Evolutionary conservation across 2,888 invertebrate species (phyloP).

Genomic region (Xestoiulus laeticollis): DNA sequence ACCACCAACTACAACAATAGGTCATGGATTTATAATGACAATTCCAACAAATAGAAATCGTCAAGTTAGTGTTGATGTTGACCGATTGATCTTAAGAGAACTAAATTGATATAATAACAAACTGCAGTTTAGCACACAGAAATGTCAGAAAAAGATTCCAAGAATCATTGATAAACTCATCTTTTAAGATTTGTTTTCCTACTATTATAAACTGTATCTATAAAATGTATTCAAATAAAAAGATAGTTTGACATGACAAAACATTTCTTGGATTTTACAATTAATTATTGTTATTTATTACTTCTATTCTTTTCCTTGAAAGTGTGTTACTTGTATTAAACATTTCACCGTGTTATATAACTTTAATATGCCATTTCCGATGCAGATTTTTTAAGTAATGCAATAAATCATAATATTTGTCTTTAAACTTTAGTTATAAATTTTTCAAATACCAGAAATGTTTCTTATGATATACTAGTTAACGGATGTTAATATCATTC

Average conservation of each 20-base stretch:
- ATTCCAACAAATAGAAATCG: not conserved
- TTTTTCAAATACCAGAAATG: not conserved
- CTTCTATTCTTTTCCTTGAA: too few relatives aligned
- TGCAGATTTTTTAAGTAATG: too few relatives aligned
- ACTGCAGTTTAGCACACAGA: too few relatives aligned
- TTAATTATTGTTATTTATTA: not conserved
- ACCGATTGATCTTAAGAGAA: too few relatives aligned
- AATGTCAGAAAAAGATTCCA: too few relatives aligned
- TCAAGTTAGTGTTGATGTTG: not conserved
- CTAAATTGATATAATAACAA: too few relatives aligned
- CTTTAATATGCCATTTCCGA: too few relatives aligned
- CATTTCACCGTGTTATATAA: too few relatives aligned
- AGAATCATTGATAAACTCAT: not conserved
- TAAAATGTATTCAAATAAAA: not conserved
- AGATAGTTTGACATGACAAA: not conserved
- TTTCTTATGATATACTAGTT: not conserved
- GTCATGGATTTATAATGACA: not conserved
- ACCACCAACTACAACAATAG: not conserved
- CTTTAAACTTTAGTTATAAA: not conserved
- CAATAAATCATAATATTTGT: not conserved
- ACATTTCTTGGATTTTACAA: not conserved
- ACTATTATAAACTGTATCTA: not conserved
- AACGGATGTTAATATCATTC: not conserved
- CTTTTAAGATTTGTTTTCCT: not conserved
- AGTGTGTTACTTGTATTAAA: too few relatives aligned